A percentile compares a stretch with the other conserved stretches of the same genome.
These are phyloP conservation scores for Thalassoma bifasciatum DNA, from an alignment of 2,113 vertebrate species.

Conservation along the genomic window DNA sequence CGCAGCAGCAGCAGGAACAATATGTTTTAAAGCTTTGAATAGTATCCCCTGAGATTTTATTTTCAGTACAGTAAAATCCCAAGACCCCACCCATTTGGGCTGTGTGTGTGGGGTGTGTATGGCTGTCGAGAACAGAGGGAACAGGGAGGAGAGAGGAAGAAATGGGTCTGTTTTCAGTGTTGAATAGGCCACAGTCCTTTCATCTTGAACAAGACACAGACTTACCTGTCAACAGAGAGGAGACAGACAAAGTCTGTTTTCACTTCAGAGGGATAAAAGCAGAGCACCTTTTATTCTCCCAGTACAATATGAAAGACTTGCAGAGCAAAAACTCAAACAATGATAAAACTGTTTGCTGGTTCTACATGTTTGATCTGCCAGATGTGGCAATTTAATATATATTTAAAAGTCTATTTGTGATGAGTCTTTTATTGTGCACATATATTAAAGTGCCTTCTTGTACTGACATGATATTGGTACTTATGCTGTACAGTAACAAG, in stretches of 20 bases:
- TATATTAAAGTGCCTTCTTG: neutral
- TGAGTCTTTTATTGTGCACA: neutral
- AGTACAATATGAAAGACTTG: constrained; percentile 32
- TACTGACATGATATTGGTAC: neutral
- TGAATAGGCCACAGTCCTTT: constrained; percentile 65
- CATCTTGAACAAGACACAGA: constrained; percentile 66
- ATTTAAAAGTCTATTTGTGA: neutral
- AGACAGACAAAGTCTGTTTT: constrained; percentile 38
- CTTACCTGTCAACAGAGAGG: constrained; percentile 61
- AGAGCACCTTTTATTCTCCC: constrained; percentile 9
- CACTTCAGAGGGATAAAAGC: constrained; percentile 51
- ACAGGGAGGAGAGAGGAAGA: constrained; percentile 20
- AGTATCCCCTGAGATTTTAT: constrained; percentile 26
- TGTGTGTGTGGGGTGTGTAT: constrained; percentile 5
- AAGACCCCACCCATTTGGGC: constrained; percentile 42
- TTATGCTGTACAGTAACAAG: neutral
- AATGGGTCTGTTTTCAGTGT: constrained; percentile 32
- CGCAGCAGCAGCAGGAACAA: constrained; percentile 32
- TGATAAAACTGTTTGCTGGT: neutral
- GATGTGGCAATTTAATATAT: constrained; percentile 1
- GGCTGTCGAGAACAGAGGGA: constrained; percentile 29
- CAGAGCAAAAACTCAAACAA: constrained; percentile 39
- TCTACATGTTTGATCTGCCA: constrained; percentile 20
- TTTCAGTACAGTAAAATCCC: constrained; percentile 31
- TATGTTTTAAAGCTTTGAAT: constrained; percentile 40